Evolutionary conservation across 2,888 invertebrate species (phyloP), one percentile per base, ranked within the genome.

Genomic region (Diarsia brunnea): DNA sequence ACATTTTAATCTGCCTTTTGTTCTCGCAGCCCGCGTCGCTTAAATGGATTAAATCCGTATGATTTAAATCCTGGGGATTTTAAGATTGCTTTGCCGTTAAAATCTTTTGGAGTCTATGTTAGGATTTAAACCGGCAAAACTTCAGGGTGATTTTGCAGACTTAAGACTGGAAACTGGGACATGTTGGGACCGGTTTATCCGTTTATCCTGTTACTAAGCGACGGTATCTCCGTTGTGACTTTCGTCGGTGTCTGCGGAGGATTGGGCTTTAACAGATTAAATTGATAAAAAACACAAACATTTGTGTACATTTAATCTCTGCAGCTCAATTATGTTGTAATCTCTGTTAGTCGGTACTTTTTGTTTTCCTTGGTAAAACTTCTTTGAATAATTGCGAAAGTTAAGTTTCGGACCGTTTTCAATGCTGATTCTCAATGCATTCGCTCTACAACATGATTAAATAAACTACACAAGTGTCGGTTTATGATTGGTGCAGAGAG

Each of bases 401-500:
- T 31, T 27, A n/a, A 61, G 27, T 47, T 5, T 12, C 19, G 24
- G 31, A 3, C 0, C 3, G 1, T 27, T 74, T 47, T 53, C 24
- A 24, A 19, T 19, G 19, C 4, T 19, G 31, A 47, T 49, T 45
- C 31, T 82, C 8, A 31, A 24, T 60, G 16, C 10, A 7, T 38
- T 51, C 14, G 53, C 47, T 64, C 21, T 4, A 31, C 21, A 66
- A 53, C 65, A 4, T 63, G 21, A 51, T 27, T 38, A 79, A 68
- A 79, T 58, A 64, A 66, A 55, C 63, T 27, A 55, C 47, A 43
- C 47, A 60, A 66, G 70, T 70, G 51, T 49, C 67, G 73, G 79
- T 74, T 82, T 81, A 77, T 81, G 87, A 92, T 92, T 92, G 91
- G 92, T 70, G 69, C 76, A 88, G 83, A 88, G 86, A 70, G 83